Base-by-base conservation (phyloP, 2,113 vertebrate species). In the Hemichromis elongatus region DNA sequence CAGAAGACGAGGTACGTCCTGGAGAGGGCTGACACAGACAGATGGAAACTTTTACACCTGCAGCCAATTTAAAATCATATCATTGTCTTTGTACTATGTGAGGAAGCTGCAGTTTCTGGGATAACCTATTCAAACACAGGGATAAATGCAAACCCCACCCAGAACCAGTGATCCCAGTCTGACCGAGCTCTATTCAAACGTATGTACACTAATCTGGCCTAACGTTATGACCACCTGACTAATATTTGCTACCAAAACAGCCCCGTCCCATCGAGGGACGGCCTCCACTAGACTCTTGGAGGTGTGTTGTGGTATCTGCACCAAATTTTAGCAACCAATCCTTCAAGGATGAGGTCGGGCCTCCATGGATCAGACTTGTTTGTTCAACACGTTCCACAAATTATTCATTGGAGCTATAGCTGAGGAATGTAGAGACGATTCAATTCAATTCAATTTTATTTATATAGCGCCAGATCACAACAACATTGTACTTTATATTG, bases 231-330 rank as follows among this genome's bases (percentile, higher is more conserved):
- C 4, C 56, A 1, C 56, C 26, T 30, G 56, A 59, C 28, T 56
- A 28, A 56, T 28, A 56, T 30, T 30, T 30, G 30, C 30, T 30
- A 30, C 30, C 30, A 30, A 30, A 30, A 30, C 30, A 30, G 30
- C 30, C 30, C 30, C 5, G 30, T 30, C 56, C 56, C 56, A 59
- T 59, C 14, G 56, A 1, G 56, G 3, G 1, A 1, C 0, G 1
- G 14, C 0, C 56, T 59, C 14, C 56, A 4, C 56, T 59, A 18
- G 56, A 30, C 28, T 33, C 26, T 0, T 30, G 3, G 30, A 59
- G 14, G 8, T 10, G 26, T 30, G 18, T 59, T 59, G 56, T 59
- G 56, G 56, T 0, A 30, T 59, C 56, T 30, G 5, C 56, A 54
- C 9, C 52, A 18, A 59, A 30, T 57, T 57, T 57, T 30, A 57